A percentile compares a stretch with the other conserved stretches of the same genome.
phyloP scores from a whole-genome alignment of 2,113 vertebrate genomes.

The Perca flavescens region DNA sequence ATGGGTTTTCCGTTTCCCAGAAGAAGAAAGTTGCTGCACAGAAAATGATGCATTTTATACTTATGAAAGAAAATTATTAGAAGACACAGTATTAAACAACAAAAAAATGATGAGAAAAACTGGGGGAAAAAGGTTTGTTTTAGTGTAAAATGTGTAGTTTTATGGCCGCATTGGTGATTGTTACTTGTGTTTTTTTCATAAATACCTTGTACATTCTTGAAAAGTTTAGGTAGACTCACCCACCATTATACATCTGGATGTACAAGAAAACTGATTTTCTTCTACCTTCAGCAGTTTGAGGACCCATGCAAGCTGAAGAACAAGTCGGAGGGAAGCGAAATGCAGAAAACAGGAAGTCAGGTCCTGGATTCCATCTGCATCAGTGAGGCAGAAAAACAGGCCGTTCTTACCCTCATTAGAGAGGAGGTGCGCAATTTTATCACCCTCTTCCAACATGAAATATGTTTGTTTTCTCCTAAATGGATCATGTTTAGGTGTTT shows the following conservation, averaged over 20 bases:
- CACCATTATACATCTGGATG: background rate
- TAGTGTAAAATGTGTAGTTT: background rate
- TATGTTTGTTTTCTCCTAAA: background rate
- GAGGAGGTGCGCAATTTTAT: conserved; percentile 88
- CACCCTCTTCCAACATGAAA: background rate
- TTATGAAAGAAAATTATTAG: background rate
- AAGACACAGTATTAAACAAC: background rate
- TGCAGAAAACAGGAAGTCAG: conserved; percentile 85
- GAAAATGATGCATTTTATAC: background rate
- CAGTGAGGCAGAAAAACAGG: conserved; percentile 90
- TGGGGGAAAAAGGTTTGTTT: background rate
- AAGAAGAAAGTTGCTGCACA: background rate
- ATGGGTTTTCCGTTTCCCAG: background rate
- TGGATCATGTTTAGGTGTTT: too few species aligned
- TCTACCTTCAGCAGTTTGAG: conserved; percentile 68
- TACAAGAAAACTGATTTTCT: conserved; percentile 20
- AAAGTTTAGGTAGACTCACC: background rate
- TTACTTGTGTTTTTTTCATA: background rate
- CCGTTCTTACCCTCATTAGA: conserved; percentile 92
- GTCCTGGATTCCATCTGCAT: conserved; percentile 90
- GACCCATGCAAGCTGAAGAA: conserved; percentile 70
- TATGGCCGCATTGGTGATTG: background rate
- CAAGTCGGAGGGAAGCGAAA: conserved; percentile 67
- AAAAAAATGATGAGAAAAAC: background rate
- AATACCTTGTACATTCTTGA: conserved; percentile 4